A percentile compares a stretch with the other conserved stretches of the same genome.
These are phyloP conservation scores for Dicroscelio sp. DNA, from an alignment of 2,888 invertebrate species.

Conservation along the genomic window DNA sequence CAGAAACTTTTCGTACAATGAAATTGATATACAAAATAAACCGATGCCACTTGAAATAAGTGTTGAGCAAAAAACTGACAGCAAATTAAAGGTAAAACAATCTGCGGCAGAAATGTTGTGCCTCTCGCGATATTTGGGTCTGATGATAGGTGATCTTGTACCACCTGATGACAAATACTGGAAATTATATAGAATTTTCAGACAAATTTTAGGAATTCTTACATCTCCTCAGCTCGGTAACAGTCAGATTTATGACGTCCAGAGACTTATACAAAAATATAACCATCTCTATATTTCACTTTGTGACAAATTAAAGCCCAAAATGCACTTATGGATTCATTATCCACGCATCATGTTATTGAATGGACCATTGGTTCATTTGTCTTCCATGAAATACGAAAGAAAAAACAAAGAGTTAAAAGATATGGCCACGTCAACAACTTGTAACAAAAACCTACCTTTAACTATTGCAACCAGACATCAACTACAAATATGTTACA, in stretches of 20 bases:
- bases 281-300: slow-evolving; percentile 55
- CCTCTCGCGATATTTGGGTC: slow-evolving; percentile 39
- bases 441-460: neutral
- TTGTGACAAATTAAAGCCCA: slow-evolving; percentile 58
- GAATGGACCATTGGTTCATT: slow-evolving; percentile 63
- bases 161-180: slow-evolving; percentile 32
- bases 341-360: slow-evolving; percentile 55
- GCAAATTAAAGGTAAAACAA: too few relatives aligned
- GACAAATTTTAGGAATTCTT: slow-evolving; percentile 11
- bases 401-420: slow-evolving; percentile 55
- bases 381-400: slow-evolving; percentile 60
- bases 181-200: neutral
- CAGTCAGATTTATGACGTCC: neutral
- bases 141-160: slow-evolving; percentile 62
- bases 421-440: slow-evolving; percentile 22
- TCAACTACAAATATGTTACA: neutral
- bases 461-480: slow-evolving; percentile 6
- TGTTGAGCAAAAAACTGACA: too few relatives aligned
- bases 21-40: too few relatives aligned
- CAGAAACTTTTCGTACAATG: too few relatives aligned
- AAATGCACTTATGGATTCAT: slow-evolving; percentile 58
- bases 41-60: too few relatives aligned
- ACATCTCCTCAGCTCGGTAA: neutral
- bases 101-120: neutral
- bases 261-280: slow-evolving; percentile 33